phyloP scores from a whole-genome alignment of 2,113 vertebrate species.

The Miniopterus natalensis region DNA sequence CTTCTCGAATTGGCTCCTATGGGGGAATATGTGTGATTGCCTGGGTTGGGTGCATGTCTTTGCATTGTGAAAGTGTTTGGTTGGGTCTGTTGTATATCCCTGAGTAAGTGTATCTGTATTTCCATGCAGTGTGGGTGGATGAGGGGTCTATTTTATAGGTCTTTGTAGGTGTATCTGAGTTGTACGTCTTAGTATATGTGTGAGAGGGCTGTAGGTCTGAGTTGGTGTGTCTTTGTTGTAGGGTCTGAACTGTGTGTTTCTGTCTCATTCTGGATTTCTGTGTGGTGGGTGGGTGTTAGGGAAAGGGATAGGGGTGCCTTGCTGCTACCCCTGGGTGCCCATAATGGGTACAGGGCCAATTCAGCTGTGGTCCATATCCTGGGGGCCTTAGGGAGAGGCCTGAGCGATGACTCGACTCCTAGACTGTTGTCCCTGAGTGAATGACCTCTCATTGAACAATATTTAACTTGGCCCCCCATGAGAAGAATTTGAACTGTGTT shows the following conservation, averaged over 20 bases:
- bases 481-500: conserved; percentile 66
- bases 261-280: not conserved
- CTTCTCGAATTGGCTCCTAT: not conserved
- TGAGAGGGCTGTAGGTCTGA: not conserved
- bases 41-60: not conserved
- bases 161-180: not conserved
- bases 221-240: not conserved
- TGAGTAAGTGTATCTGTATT: not conserved
- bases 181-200: not conserved
- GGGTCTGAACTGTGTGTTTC: not conserved
- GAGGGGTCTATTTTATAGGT: not conserved
- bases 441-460: conserved; percentile 74
- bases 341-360: not conserved
- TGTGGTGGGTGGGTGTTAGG: not conserved
- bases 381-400: not conserved
- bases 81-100: not conserved
- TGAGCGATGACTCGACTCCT: not conserved
- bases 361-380: not conserved
- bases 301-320: not conserved
- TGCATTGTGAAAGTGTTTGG: not conserved
- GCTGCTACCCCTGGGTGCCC: not conserved
- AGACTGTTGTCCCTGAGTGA: conserved; percentile 37
- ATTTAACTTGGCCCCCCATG: conserved; percentile 70
- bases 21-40: not conserved
- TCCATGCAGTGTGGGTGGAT: not conserved